Percentiles rank a stretch among this genome's conserved stretches.
These are phyloP conservation scores for Drosophila pruinosa DNA, from an alignment of 1,140 invertebrate species.

Conservation along the genomic window DNA sequence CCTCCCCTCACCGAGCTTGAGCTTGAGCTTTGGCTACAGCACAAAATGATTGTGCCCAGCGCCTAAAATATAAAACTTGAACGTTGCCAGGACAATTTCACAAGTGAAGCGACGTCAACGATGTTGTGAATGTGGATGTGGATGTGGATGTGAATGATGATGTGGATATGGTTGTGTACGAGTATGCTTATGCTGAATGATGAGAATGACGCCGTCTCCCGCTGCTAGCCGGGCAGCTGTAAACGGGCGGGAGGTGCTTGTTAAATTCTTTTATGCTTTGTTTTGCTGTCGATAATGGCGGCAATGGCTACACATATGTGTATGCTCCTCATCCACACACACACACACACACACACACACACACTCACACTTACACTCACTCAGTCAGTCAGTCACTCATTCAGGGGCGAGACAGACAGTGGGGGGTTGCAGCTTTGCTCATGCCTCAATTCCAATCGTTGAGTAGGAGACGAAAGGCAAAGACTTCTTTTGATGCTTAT, in stretches of 20 bases:
- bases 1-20: neutral
- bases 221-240: constrained; percentile 45
- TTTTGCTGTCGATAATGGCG: constrained; percentile 76
- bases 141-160: constrained; percentile 6
- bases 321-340: neutral
- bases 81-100: constrained; percentile 53
- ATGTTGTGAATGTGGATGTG: neutral
- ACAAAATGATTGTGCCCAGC: constrained; percentile 34
- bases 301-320: constrained; percentile 39
- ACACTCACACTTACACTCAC: neutral
- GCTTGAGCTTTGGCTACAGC: constrained; percentile 34
- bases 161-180: constrained; percentile 5
- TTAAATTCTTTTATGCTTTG: constrained; percentile 76
- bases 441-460: constrained; percentile 32
- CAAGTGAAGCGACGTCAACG: constrained; percentile 8
- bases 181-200: constrained; percentile 16
- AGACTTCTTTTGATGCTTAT: constrained; percentile 69
- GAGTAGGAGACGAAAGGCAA: constrained; percentile 33
- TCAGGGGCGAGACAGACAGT: neutral
- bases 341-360: neutral
- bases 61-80: constrained; percentile 45
- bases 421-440: neutral
- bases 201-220: constrained; percentile 38
- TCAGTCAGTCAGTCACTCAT: neutral
- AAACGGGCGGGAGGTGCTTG: constrained; percentile 57